Evolutionary conservation across 2,797 vertebrate genomes (phyloP).

Genomic region (Leontocebus nigricollis): DNA sequence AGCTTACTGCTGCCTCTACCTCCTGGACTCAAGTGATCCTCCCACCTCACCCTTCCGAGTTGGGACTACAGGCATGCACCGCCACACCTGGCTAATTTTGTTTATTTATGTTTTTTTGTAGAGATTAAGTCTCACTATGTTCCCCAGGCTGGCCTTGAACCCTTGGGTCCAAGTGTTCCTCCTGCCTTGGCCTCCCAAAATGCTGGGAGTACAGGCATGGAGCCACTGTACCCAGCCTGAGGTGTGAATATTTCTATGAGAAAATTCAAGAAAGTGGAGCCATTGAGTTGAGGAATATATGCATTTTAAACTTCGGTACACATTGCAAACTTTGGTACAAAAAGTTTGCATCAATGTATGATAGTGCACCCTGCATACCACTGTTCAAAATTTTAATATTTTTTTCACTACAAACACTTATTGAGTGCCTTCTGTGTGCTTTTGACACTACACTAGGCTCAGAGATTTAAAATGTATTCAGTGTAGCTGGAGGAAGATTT

Average conservation of each 20-base stretch:
- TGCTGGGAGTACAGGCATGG: neutral
- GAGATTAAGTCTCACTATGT: neutral
- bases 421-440: neutral
- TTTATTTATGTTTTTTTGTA: neutral
- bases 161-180: neutral
- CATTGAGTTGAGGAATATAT: neutral
- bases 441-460: neutral
- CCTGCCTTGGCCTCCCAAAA: neutral
- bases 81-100: neutral
- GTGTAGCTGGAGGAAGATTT: constrained; percentile 55
- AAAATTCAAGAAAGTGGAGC: neutral
- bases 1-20: neutral
- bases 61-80: neutral
- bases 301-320: neutral
- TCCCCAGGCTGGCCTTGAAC: neutral
- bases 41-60: neutral
- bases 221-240: neutral
- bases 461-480: constrained; percentile 48
- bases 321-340: constrained; percentile 16
- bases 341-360: neutral
- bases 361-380: neutral
- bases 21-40: neutral
- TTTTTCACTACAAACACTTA: neutral
- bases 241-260: neutral
- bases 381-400: constrained; percentile 22